Base-by-base conservation (phyloP, 1,140 invertebrate species). In the Ostrea denselamellosa region DNA sequence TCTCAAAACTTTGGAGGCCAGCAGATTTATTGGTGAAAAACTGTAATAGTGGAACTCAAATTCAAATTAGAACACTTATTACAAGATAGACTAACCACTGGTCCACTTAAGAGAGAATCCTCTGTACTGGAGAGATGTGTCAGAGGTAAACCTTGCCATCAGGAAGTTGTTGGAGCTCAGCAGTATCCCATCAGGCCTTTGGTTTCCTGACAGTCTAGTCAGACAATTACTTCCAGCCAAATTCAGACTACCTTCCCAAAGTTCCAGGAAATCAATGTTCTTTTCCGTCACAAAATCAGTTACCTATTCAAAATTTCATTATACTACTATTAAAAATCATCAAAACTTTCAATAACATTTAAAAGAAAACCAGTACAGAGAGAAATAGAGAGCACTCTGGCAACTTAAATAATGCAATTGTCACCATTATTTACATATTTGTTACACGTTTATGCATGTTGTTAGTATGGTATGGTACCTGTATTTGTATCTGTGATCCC, bases 141-240 rank as follows among this genome's bases (percentile, higher is more conserved):
- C 90, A n/a, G 90, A 87, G 34, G 86, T 44, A 65, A 91, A 91
- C 58, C 90, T 87, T 5, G 90, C 62, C 0, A 86, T 87, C 9
- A 88, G 53, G 3, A 85, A 82, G 88, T 91, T 91, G 85, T 91
- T 91, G 14, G 82, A 85, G 28, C 89, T 90, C 8, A 90, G 17
- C 17, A 71, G 25, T n/a, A 87, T 65, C 10, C 28, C 34, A n/a
- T 53, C 22, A 2, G 53, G 34, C 19, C 53, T 34, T 14, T 44
- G 71, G 10, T 5, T 25, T 14, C 90, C 90, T 0, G 88, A 88
- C 14, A 91, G 34, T 22, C 88, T 77, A 9, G 34, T 34, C 12
- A 90, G n/a, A 44, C 90, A 87, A 0, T 22, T 58, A 77, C 89
- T 88, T 5, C 71, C 44, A 2, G 83, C 85, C 22, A 90, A 52